phyloP scores from a whole-genome alignment of 1,140 invertebrate species.

The Trichoplusia ni region DNA sequence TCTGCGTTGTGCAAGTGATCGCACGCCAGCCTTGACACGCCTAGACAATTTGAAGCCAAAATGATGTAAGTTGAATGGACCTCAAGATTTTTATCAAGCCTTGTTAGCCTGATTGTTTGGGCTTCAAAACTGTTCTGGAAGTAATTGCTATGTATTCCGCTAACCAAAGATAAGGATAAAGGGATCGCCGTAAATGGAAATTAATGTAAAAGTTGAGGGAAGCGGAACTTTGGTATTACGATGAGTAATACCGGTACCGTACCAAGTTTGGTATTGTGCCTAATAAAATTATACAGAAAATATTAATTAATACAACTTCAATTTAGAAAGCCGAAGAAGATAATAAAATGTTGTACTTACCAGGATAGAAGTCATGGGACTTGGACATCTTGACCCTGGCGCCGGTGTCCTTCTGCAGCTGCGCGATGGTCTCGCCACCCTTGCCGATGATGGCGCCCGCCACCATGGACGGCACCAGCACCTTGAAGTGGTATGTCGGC shows the following conservation, averaged over 20 bases:
- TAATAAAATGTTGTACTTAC: constrained; percentile 81
- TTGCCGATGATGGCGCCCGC: constrained; percentile 99
- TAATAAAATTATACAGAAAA: too few species aligned
- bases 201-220: neutral
- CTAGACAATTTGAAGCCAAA: constrained; percentile 15
- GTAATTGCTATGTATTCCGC: neutral
- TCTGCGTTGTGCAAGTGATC: constrained; percentile 16
- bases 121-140: constrained; percentile 1
- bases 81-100: constrained; percentile 21
- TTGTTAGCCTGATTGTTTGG: constrained; percentile 1
- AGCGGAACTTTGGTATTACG: neutral
- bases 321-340: too few species aligned
- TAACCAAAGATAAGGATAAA: neutral
- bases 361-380: constrained; percentile 98
- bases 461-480: constrained; percentile 96
- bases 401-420: constrained; percentile 97
- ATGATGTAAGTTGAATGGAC: constrained; percentile 36
- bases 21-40: constrained; percentile 26
- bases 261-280: neutral
- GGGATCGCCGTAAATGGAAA: neutral
- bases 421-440: constrained; percentile 98
- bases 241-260: neutral
- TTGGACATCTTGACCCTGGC: constrained; percentile 99
- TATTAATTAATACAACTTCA: too few species aligned
- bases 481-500: constrained; percentile 94